phyloP scores from a whole-genome alignment of 2,113 vertebrate genomes.

The Rallus limicola region DNA sequence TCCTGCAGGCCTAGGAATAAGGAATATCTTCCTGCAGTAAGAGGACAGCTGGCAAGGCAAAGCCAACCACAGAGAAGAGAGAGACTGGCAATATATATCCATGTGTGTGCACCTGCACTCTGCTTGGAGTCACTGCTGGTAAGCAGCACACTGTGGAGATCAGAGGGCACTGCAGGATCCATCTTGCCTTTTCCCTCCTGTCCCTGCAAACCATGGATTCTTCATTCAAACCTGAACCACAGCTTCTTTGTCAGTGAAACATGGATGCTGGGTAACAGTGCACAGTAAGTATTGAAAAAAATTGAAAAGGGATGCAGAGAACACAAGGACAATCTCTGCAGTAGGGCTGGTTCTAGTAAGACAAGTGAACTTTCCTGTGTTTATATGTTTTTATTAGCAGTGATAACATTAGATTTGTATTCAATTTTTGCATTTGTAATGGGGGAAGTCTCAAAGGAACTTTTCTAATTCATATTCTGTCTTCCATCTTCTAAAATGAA shows the following conservation, averaged over 20 bases:
- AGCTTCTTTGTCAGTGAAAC: neutral
- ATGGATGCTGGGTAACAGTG: neutral
- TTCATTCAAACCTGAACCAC: neutral
- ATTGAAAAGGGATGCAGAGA: fast-evolving
- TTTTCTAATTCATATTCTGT: neutral
- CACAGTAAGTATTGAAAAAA: neutral
- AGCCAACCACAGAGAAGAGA: neutral
- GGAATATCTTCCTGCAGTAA: neutral
- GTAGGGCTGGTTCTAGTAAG: neutral
- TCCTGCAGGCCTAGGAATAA: neutral
- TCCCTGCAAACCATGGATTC: neutral
- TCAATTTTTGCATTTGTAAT: neutral
- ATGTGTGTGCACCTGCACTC: neutral
- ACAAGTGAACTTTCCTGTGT: neutral
- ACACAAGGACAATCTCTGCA: neutral
- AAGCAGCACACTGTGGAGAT: neutral
- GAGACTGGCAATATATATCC: neutral
- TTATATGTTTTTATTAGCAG: neutral
- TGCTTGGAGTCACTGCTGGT: neutral
- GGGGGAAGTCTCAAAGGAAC: neutral
- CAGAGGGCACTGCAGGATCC: neutral
- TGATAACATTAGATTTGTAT: neutral
- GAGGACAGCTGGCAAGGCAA: neutral
- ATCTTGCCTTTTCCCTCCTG: neutral
- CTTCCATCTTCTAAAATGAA: neutral